Percentiles rank a stretch among this genome's conserved stretches.
Conservation (phyloP, 2,888 invertebrate species). For the Alcis repandata region DNA sequence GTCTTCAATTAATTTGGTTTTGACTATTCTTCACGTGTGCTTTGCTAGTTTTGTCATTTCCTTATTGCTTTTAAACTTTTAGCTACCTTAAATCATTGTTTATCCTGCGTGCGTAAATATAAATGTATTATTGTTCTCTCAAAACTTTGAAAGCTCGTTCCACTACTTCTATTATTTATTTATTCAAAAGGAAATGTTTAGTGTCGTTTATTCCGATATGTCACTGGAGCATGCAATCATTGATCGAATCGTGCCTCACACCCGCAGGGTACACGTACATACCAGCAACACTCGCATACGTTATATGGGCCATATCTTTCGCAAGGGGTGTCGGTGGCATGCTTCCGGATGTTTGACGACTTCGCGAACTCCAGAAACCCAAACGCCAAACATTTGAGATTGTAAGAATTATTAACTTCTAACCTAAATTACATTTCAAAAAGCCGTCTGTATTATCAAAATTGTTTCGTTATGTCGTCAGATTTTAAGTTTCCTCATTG, state of each 20-base stretch:
- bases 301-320: conserved; percentile 33
- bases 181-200: conserved; percentile 41
- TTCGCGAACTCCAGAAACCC: background rate
- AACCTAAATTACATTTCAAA: no score
- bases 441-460: background rate
- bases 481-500: no score
- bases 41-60: conserved; percentile 6
- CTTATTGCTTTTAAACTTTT: conserved; percentile 2
- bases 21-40: conserved; percentile 10
- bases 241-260: conserved; percentile 46
- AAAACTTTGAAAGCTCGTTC: conserved; percentile 21
- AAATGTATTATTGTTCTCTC: background rate
- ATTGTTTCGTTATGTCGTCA: background rate
- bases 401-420: background rate
- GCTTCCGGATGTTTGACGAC: conserved; percentile 26
- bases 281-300: conserved; percentile 35
- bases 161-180: conserved; percentile 39
- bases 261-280: conserved; percentile 39
- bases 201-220: conserved; percentile 44
- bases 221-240: conserved; percentile 49
- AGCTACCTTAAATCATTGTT: background rate
- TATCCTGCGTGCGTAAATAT: background rate
- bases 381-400: background rate
- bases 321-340: conserved; percentile 36
- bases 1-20: conserved; percentile 36